A percentile compares a stretch with the other conserved stretches of the same genome.
Evolutionary conservation across 2,797 vertebrate species (phyloP).

Genomic region (Tenualosa thibaudeaui): DNA sequence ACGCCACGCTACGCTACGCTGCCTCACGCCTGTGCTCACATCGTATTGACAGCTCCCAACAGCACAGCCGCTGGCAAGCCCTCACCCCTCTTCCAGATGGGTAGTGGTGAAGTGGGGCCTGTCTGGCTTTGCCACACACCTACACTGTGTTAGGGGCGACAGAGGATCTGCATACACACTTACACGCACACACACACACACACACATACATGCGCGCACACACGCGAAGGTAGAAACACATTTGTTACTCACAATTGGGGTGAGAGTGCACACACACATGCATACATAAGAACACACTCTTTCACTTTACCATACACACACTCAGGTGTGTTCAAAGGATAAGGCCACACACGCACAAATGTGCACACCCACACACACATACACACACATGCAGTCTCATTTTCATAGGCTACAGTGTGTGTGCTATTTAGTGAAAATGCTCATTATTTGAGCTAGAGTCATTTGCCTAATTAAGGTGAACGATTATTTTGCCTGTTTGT

Average conservation of each 20-base stretch:
- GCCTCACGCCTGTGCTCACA: constrained; percentile 35
- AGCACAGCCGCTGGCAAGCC: neutral
- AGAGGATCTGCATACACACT: neutral
- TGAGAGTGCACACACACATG: neutral
- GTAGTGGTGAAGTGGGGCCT: neutral
- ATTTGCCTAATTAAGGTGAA: constrained; percentile 31
- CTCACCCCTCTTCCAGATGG: neutral
- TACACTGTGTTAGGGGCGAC: neutral
- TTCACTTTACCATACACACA: neutral
- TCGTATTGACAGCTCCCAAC: constrained; percentile 37
- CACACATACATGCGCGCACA: neutral
- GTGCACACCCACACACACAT: neutral
- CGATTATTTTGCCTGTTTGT: constrained; percentile 58
- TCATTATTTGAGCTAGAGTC: neutral
- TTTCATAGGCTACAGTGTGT: neutral
- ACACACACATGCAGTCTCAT: neutral
- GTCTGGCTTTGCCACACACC: constrained; percentile 21
- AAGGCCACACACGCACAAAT: neutral
- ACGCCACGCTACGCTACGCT: too few species aligned
- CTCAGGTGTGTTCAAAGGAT: neutral
- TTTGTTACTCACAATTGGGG: neutral
- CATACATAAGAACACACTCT: neutral
- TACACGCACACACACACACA: neutral
- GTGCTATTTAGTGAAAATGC: neutral
- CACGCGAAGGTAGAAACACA: neutral